Conservation (phyloP, 1,140 invertebrate species). For the Formica selysi region DNA sequence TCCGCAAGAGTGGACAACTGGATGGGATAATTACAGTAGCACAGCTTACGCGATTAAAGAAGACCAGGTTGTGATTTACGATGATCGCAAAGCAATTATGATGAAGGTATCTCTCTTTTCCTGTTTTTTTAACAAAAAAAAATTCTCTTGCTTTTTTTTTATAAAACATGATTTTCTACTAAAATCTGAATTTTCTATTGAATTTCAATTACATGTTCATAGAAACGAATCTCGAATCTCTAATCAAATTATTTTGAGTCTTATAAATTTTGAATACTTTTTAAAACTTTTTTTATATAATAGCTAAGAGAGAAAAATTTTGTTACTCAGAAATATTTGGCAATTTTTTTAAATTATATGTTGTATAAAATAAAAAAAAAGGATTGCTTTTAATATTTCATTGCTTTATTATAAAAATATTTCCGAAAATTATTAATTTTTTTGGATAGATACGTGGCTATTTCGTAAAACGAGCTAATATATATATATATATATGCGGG, state of each 20-base stretch:
- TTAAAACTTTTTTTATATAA: neutral
- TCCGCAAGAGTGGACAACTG: constrained; percentile 85
- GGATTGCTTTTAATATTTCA: neutral
- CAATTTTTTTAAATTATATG: neutral
- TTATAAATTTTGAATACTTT: neutral
- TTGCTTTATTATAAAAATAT: neutral
- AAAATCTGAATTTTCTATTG: neutral
- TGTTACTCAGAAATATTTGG: neutral
- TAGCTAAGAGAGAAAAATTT: neutral
- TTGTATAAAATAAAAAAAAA: neutral
- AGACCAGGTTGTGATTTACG: constrained; percentile 88
- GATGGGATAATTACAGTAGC: constrained; percentile 88
- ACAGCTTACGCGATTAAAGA: constrained; percentile 88
- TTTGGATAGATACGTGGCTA: too few relatives aligned
- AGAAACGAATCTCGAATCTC: neutral
- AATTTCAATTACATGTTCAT: neutral
- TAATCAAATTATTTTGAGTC: constrained; percentile 2
- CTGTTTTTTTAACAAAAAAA: too few relatives aligned
- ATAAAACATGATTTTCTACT: neutral
- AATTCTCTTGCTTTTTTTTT: too few relatives aligned
- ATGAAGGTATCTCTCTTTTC: constrained; percentile 87
- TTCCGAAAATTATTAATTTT: neutral
- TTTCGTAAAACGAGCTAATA: too few relatives aligned
- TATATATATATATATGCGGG: neutral
- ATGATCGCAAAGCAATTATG: constrained; percentile 88